phyloP scores from a whole-genome alignment of 2,888 invertebrate genomes.

The Nymphalis c-album region DNA sequence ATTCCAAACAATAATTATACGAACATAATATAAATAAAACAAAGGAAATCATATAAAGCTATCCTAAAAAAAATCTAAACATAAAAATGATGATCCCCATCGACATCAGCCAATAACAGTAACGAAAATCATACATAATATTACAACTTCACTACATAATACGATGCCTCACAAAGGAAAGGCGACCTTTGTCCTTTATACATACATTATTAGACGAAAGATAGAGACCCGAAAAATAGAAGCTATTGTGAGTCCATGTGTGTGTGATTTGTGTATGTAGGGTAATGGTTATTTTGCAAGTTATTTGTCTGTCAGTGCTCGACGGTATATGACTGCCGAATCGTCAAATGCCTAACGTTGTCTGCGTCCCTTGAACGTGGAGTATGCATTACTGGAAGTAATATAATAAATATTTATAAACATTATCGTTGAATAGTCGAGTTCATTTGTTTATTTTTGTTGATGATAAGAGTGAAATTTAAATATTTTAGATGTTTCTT shows the following conservation, averaged over 20 bases:
- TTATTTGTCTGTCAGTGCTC: slow-evolving; percentile 52
- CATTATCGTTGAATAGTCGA: no score
- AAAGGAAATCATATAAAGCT: not conserved
- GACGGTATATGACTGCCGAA: slow-evolving; percentile 46
- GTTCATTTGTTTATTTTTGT: no score
- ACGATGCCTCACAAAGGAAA: slow-evolving; percentile 32
- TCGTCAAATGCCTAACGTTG: slow-evolving; percentile 51
- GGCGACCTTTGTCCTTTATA: slow-evolving; percentile 45
- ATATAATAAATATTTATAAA: no score
- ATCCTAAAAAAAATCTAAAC: not conserved
- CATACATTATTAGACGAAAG: slow-evolving; percentile 45
- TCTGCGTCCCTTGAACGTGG: slow-evolving; percentile 46
- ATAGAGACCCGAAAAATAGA: slow-evolving; percentile 36
- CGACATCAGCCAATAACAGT: slow-evolving; percentile 13
- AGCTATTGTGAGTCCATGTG: slow-evolving; percentile 34
- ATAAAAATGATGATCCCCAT: slow-evolving; percentile 7
- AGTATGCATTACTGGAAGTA: slow-evolving; percentile 40
- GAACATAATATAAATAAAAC: not conserved
- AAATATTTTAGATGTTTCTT: no score
- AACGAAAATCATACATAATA: slow-evolving; percentile 32
- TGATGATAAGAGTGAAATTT: no score
- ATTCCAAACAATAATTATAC: no score
- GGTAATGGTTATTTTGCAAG: slow-evolving; percentile 56
- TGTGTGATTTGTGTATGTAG: slow-evolving; percentile 30
- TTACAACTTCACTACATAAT: slow-evolving; percentile 33